These are phyloP conservation scores for Lithosia quadra DNA, from an alignment of 2,888 invertebrate genomes.

Conservation along the genomic window DNA sequence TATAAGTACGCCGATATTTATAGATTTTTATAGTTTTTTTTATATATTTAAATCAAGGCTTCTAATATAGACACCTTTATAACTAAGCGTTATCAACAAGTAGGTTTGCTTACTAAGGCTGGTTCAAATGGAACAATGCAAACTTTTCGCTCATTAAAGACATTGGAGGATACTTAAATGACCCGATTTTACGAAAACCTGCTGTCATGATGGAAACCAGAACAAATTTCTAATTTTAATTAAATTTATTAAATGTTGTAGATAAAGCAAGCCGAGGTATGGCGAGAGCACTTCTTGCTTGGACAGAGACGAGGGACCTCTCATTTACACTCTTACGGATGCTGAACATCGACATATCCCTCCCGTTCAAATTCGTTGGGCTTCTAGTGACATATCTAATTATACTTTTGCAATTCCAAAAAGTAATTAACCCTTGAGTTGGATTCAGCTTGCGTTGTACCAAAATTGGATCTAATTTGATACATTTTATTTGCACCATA, in stretches of 20 bases:
- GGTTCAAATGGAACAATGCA: too few relatives aligned
- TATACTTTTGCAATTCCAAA: constrained; percentile 74
- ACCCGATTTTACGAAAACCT: background rate
- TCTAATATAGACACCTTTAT: too few relatives aligned
- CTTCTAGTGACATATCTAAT: constrained; percentile 75
- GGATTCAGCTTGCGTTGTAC: constrained; percentile 6
- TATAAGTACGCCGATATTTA: too few relatives aligned
- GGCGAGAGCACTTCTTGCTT: constrained; percentile 69
- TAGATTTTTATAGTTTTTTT: too few relatives aligned
- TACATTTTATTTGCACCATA: constrained; percentile 5
- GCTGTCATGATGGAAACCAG: background rate
- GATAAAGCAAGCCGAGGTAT: constrained; percentile 72
- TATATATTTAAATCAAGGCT: too few relatives aligned
- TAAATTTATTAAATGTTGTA: constrained; percentile 51
- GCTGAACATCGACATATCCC: constrained; percentile 72
- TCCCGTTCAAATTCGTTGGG: constrained; percentile 74
- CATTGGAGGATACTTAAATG: too few relatives aligned
- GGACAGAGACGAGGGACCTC: constrained; percentile 72
- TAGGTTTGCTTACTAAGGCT: too few relatives aligned
- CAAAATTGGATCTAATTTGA: background rate
- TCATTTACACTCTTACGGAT: constrained; percentile 75
- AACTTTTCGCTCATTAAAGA: too few relatives aligned
- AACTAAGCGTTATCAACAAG: too few relatives aligned
- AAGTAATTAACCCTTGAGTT: constrained; percentile 62
- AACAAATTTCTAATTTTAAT: background rate